phyloP scores from a whole-genome alignment of 30 jellyfish, hydroid and myxozoan species.

The Nemopilema nomurai region DNA sequence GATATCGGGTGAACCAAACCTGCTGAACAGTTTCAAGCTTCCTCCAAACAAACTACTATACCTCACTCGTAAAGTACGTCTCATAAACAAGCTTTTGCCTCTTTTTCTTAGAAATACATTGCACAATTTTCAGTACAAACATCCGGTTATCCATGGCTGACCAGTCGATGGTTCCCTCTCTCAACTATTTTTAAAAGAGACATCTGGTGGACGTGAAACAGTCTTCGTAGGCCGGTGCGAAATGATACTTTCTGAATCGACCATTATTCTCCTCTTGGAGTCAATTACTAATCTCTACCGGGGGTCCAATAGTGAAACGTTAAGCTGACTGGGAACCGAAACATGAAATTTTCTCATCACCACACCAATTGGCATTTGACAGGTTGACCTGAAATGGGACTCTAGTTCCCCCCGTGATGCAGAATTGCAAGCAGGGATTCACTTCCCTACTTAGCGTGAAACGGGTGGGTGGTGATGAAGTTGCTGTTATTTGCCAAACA shows the following conservation, averaged over 20 bases:
- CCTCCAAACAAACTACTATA: background rate
- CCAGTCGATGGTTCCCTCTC: background rate
- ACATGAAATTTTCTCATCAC: too few relatives aligned
- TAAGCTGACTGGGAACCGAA: too few relatives aligned
- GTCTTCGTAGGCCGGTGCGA: background rate
- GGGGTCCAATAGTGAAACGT: background rate
- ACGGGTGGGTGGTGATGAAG: background rate
- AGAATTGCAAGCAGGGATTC: background rate
- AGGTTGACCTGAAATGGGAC: too few relatives aligned
- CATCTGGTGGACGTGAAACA: background rate
- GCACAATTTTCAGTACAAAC: background rate
- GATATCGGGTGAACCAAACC: too few relatives aligned
- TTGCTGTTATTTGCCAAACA: background rate
- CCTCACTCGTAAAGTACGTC: slow-evolving; percentile 12
- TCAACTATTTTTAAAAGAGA: background rate
- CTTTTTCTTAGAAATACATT: background rate
- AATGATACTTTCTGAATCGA: background rate
- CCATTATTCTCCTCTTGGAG: background rate
- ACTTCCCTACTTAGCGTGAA: background rate
- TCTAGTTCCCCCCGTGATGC: background rate
- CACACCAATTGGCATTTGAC: too few relatives aligned
- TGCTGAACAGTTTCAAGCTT: too few relatives aligned
- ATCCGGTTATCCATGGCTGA: background rate
- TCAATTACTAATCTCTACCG: background rate
- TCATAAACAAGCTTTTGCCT: slow-evolving; percentile 7